phyloP scores from a whole-genome alignment of 1,140 invertebrate genomes.

The Andrena cerasifolii region DNA sequence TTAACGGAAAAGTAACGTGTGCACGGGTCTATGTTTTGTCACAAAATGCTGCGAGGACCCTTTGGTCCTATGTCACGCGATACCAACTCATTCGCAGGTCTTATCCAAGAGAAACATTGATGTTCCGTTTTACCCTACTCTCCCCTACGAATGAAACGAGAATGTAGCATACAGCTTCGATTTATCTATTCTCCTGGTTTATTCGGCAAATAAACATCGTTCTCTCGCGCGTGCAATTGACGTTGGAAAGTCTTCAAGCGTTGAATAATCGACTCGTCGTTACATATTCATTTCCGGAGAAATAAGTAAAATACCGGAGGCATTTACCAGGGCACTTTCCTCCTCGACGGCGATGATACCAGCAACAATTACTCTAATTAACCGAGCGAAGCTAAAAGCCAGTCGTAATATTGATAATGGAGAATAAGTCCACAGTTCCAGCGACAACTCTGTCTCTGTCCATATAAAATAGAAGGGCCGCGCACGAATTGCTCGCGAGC shows the following conservation, averaged over 20 bases:
- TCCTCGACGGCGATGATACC: not conserved
- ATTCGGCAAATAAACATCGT: not conserved
- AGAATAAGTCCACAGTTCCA: not conserved
- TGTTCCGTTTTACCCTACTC: too few species aligned
- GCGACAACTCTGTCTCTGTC: too few species aligned
- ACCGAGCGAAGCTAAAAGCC: not conserved
- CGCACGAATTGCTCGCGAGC: not conserved
- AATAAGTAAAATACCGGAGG: slow-evolving; percentile 1
- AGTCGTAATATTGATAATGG: slow-evolving; percentile 7
- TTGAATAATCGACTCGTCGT: not conserved
- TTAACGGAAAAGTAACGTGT: too few species aligned
- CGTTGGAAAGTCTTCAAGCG: not conserved
- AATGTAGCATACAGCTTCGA: not conserved
- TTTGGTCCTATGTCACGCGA: too few species aligned
- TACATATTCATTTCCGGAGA: not conserved
- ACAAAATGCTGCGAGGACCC: too few species aligned
- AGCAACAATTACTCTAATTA: slow-evolving; percentile 36
- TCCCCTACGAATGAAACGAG: too few species aligned
- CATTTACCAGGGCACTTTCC: not conserved
- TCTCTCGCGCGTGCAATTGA: slow-evolving; percentile 6
- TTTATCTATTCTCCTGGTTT: not conserved
- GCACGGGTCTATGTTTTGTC: too few species aligned
- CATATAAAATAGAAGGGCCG: not conserved
- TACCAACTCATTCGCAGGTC: too few species aligned
- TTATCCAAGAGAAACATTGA: too few species aligned